Base-by-base conservation (phyloP, 2,888 invertebrate genomes). In the Phrixothrix hirtus region DNA sequence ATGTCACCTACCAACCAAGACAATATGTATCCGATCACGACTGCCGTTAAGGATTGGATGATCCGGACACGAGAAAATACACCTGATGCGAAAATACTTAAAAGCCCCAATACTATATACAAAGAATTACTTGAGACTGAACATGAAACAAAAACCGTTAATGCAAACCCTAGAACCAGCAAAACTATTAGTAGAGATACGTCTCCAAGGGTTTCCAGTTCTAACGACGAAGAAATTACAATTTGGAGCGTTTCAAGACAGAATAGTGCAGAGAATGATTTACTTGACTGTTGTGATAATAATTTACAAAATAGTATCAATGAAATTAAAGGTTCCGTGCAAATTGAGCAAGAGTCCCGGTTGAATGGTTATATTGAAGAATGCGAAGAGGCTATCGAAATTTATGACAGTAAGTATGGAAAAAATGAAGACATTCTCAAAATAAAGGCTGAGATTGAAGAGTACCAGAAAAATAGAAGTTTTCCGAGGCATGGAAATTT, bases 11-110 rank as follows among this genome's bases (percentile, higher is more conserved):
- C 36, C 2, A 31, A 41, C 21, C 39, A 50, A 34, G 45, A 39
- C 25, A 43, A 36, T 1, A 35, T 64, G 41, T 75, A 77, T 59
- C 81, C 82, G 7, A 80, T 84, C 47, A 83, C 82, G 2, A 74
- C 78, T 35, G 83, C 83, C 1, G 83, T 84, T 1, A 81, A 77
- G 36, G 78, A 81, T 44, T 84, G 84, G 84, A 76, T 84, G 60
- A 73, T 74, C 34, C 73, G 73, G 56, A 75, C 75, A 2, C 64
- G 75, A 7, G 76, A 77, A 58, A 71, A 65, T 10, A 75, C 75
- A 4, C 77, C 77, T 0, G 76, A 76, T 30, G 65, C 76, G 3
- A 75, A 76, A 46, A 66, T 77, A 35, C 64, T 76, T 34, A 75
- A 76, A 52, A 73, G 72, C 51, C 76, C 76, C 5, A 67, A 66